Conservation (phyloP, 2,113 vertebrate species). For the Tilapia sparmanii region DNA sequence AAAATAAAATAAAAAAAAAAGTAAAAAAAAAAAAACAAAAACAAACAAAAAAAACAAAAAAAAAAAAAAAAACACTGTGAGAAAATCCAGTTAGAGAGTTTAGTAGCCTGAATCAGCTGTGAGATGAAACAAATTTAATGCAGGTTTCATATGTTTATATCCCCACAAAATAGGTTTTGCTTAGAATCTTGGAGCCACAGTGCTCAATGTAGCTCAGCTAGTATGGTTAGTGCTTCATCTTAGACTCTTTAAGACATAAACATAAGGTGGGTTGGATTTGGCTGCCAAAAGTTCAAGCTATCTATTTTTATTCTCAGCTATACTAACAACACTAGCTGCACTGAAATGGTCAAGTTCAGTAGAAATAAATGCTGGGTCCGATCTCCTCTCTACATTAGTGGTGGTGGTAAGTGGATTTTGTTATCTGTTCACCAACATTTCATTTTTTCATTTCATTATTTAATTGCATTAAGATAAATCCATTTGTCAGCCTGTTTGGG, state of each 20-base stretch:
- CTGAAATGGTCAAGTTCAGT: background rate
- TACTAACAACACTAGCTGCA: background rate
- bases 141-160: background rate
- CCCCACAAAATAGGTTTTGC: background rate
- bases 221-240: background rate
- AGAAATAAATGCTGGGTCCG: background rate
- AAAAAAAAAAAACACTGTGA: background rate
- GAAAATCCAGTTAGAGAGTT: background rate
- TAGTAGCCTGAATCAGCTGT: background rate
- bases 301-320: background rate
- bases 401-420: background rate
- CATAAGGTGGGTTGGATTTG: background rate
- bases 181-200: background rate
- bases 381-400: background rate
- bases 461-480: background rate
- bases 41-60: background rate
- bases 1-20: rapidly evolving
- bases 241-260: background rate
- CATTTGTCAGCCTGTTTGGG: background rate
- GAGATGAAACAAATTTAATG: background rate
- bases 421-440: background rate
- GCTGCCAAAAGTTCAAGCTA: background rate
- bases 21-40: background rate
- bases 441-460: background rate
- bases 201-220: background rate